Percentiles rank a stretch among this genome's conserved stretches.
These are phyloP conservation scores for Chaetodon trifasciatus DNA, from an alignment of 2,797 vertebrate species.

Conservation along the genomic window DNA sequence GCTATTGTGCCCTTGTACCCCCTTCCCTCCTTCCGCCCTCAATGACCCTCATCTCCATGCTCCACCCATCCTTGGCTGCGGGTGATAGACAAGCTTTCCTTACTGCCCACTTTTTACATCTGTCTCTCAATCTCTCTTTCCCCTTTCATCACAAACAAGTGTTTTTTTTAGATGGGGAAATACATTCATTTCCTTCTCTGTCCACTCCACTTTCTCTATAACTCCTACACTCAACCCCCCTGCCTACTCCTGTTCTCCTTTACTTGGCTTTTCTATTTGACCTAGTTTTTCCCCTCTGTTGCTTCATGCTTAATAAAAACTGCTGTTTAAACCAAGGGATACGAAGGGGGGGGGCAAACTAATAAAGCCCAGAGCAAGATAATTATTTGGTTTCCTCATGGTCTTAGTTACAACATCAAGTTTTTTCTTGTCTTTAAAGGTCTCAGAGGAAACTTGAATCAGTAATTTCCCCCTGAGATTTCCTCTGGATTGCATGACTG, in stretches of 20 bases:
- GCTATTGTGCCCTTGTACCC: slow-evolving; percentile 34
- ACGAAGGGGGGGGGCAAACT: slow-evolving; percentile 23
- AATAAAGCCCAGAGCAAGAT: slow-evolving; percentile 50
- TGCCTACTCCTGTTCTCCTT: slow-evolving; percentile 18
- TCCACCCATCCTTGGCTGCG: slow-evolving; percentile 23
- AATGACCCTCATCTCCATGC: slow-evolving; percentile 41
- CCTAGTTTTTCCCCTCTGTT: slow-evolving; percentile 76
- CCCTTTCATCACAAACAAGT: slow-evolving; percentile 47
- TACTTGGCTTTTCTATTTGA: slow-evolving; percentile 74
- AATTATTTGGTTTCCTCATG: slow-evolving; percentile 50
- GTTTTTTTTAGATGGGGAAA: background rate
- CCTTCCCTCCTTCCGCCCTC: slow-evolving; percentile 32
- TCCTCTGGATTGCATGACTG: slow-evolving; percentile 60
- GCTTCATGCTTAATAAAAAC: slow-evolving; percentile 71
- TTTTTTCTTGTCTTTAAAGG: slow-evolving; percentile 21
- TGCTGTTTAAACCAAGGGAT: slow-evolving; percentile 51
- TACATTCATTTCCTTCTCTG: slow-evolving; percentile 35
- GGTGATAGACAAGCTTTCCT: slow-evolving; percentile 39
- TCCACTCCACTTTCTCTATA: slow-evolving; percentile 52
- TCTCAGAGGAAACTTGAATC: slow-evolving; percentile 48
- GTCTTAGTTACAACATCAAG: slow-evolving; percentile 33
- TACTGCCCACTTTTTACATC: slow-evolving; percentile 12
- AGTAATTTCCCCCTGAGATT: slow-evolving; percentile 53
- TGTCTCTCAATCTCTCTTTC: slow-evolving; percentile 41
- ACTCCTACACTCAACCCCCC: slow-evolving; percentile 11